phyloP scores from a whole-genome alignment of 2,888 invertebrate species.

The Himalopsyche japonica region DNA sequence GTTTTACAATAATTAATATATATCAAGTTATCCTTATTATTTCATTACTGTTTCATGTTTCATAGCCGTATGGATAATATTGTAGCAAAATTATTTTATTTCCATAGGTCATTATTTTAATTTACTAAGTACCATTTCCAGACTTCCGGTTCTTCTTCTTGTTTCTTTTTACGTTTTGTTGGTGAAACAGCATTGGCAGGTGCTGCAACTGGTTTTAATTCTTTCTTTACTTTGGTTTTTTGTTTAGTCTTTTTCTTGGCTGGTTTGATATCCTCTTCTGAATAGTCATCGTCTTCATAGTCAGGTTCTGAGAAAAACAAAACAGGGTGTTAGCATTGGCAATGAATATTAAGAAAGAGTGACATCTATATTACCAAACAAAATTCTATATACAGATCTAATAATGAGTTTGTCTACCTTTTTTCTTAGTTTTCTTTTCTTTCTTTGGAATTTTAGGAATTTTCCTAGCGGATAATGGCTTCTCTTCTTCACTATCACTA shows the following conservation, averaged over 20 bases:
- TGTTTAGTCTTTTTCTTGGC: slow-evolving; percentile 61
- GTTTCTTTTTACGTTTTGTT: slow-evolving; percentile 75
- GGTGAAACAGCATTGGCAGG: slow-evolving; percentile 55
- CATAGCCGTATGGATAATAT: too few species aligned
- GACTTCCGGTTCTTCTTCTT: slow-evolving; percentile 80
- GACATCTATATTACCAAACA: background rate
- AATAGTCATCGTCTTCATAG: slow-evolving; percentile 63
- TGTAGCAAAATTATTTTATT: background rate
- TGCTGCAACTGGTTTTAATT: slow-evolving; percentile 48
- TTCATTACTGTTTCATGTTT: too few species aligned
- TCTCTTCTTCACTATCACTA: slow-evolving; percentile 71
- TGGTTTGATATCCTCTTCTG: slow-evolving; percentile 61
- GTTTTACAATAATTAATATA: too few species aligned
- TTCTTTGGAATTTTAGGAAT: slow-evolving; percentile 66
- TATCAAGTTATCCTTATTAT: too few species aligned
- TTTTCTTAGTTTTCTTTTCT: slow-evolving; percentile 54
- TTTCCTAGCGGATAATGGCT: slow-evolving; percentile 69
- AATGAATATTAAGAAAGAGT: background rate
- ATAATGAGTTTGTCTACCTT: slow-evolving; percentile 50
- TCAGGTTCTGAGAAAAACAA: slow-evolving; percentile 14
- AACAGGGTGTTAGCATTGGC: background rate
- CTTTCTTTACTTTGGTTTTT: slow-evolving; percentile 45
- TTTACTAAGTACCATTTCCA: slow-evolving; percentile 81
- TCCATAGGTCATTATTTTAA: background rate
- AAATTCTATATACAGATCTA: background rate